These are phyloP conservation scores for Oenanthe oenanthe DNA, from an alignment of 2,113 vertebrate species.

Conservation along the genomic window DNA sequence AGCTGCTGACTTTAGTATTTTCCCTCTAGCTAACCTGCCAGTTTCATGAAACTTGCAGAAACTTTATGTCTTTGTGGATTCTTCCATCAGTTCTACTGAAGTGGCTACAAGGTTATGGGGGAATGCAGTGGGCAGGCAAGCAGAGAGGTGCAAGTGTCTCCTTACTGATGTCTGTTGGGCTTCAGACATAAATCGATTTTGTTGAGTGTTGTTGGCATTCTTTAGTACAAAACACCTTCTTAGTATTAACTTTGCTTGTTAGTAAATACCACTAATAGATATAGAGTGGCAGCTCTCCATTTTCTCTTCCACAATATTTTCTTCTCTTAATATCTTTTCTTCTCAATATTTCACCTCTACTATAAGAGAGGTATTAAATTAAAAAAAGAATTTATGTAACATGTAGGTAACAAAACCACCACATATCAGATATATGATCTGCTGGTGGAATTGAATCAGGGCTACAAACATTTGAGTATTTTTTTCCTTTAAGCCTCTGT, in stretches of 20 bases:
- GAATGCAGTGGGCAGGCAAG: not conserved
- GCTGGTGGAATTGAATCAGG: not conserved
- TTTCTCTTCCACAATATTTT: not conserved
- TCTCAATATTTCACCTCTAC: not conserved
- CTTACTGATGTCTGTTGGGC: not conserved
- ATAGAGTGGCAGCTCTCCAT: not conserved
- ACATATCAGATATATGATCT: not conserved
- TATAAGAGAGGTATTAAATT: not conserved
- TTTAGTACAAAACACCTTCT: not conserved
- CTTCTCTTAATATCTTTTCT: too few relatives aligned
- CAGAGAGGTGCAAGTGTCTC: not conserved
- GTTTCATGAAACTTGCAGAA: not conserved
- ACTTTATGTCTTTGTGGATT: not conserved
- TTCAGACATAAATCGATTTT: not conserved
- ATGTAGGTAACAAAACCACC: not conserved
- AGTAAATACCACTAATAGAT: not conserved
- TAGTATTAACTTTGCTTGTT: not conserved
- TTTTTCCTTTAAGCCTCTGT: not conserved
- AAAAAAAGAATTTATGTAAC: not conserved
- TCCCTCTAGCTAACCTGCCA: not conserved
- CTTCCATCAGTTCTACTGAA: not conserved
- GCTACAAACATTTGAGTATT: not conserved
- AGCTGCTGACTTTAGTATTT: not conserved
- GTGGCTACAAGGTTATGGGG: not conserved
- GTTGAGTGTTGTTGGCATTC: not conserved